These are phyloP conservation scores for Copidosoma aretas DNA, from an alignment of 2,888 invertebrate species.

Conservation along the genomic window DNA sequence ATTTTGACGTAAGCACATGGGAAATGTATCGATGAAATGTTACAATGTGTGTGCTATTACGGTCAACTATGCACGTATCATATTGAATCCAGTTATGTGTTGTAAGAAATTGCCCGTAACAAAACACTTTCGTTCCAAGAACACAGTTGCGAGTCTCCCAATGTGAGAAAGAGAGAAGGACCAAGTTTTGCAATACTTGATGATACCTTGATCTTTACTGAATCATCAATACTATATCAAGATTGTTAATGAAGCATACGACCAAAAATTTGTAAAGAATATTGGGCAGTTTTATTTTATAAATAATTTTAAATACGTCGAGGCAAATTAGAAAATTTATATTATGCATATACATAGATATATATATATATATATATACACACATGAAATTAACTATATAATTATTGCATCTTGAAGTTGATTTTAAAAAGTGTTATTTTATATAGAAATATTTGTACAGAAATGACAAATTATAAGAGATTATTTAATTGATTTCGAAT, in stretches of 20 bases:
- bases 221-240: not conserved
- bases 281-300: not conserved
- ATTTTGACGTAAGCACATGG: not conserved
- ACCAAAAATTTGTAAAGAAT: not conserved
- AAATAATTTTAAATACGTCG: not conserved
- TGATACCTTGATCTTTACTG: not conserved
- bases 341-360: slow-evolving; percentile 1
- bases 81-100: not conserved
- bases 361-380: not conserved
- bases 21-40: not conserved
- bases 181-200: not conserved
- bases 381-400: slow-evolving; percentile 7
- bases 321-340: not conserved
- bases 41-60: not conserved
- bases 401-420: slow-evolving; percentile 47
- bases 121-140: not conserved
- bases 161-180: not conserved
- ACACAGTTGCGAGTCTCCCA: not conserved
- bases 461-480: slow-evolving; percentile 47
- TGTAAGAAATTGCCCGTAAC: not conserved
- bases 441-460: slow-evolving; percentile 62
- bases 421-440: slow-evolving; percentile 56
- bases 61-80: too few relatives aligned
- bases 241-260: not conserved
- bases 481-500: slow-evolving; percentile 40